A percentile compares a stretch with the other conserved stretches of the same genome.
Evolutionary conservation across 2,113 vertebrate genomes (phyloP).

Genomic region (Calidris pugnax): DNA sequence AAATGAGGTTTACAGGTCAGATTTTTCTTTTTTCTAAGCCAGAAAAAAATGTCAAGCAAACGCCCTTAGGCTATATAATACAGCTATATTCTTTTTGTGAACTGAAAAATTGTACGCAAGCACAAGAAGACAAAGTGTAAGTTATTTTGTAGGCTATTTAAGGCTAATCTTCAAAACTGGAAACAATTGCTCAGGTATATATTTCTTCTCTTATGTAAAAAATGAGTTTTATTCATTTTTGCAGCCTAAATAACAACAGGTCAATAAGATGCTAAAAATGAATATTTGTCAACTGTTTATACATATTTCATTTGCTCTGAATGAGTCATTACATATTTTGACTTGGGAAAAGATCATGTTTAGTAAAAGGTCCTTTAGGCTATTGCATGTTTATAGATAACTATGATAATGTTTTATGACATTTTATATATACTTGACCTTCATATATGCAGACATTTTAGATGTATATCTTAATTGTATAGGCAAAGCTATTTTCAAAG

Average conservation of each 20-base stretch:
- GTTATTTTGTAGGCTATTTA: background rate
- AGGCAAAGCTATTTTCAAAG: background rate
- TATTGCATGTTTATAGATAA: background rate
- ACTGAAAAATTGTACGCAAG: background rate
- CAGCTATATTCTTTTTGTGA: background rate
- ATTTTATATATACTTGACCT: background rate
- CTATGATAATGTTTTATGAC: background rate
- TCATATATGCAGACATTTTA: background rate
- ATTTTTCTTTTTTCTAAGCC: background rate
- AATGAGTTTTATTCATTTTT: background rate
- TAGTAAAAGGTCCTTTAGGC: background rate
- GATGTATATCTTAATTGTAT: background rate
- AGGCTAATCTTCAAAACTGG: background rate
- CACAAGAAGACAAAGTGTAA: background rate
- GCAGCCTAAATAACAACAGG: background rate
- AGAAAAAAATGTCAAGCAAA: background rate
- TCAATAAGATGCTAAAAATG: background rate
- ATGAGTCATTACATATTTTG: background rate
- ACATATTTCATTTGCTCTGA: background rate
- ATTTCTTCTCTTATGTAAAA: background rate
- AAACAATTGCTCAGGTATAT: background rate
- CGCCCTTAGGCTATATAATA: background rate
- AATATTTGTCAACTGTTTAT: background rate
- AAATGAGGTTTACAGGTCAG: background rate
- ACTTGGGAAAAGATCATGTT: background rate